Evolutionary conservation across 2,888 invertebrate genomes (phyloP), one percentile per base, ranked within the genome.

Genomic region (Cremastinae sp.): DNA sequence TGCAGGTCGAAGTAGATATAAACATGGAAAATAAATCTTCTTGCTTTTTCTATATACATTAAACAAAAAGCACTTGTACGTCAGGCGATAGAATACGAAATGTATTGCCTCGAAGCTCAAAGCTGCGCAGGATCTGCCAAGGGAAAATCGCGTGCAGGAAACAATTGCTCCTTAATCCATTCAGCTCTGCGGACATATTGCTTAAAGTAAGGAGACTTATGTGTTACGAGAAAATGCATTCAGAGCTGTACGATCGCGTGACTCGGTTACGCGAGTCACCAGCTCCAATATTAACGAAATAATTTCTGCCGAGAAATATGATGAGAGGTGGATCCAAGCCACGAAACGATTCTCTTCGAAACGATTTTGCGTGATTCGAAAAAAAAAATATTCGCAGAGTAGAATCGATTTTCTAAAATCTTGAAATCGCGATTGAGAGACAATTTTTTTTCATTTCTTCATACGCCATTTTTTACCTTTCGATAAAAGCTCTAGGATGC

Each of bases 91-190:
- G 28, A 28, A 41, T 39, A 65, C 16, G 28, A 43, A 65, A 65
- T 20, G 53, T 43, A 41, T 12, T 16, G 28, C 28, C 53, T 16
- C 2, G 41, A 41, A 53, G 53, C 53, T 16, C n/a, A 37, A 49
- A 47, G 49, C 37, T 41, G 43, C 20, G 7, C 16, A 59, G 43
- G 20, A 28, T 39, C 14, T 22, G 22, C 43, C n/a, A 41, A 28
- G 14, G n/a, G n/a, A 49, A 43, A 64, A 64, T 78, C 65, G 78
- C 80, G 76, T 80, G 78, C 70, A 51, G 53, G 68, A 62, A 80
- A 78, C 73, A 74, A 75, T 72, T 51, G 59, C 58, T 58, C 61
- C 51, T 78, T 74, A 74, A 76, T 79, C 53, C 69, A 58, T 72
- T 75, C 59, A 64, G 28, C 12, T 55, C 61, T 49, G 53, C 37